Base-by-base conservation (phyloP, 2,113 vertebrate genomes). In the Ancistrus triradiatus region DNA sequence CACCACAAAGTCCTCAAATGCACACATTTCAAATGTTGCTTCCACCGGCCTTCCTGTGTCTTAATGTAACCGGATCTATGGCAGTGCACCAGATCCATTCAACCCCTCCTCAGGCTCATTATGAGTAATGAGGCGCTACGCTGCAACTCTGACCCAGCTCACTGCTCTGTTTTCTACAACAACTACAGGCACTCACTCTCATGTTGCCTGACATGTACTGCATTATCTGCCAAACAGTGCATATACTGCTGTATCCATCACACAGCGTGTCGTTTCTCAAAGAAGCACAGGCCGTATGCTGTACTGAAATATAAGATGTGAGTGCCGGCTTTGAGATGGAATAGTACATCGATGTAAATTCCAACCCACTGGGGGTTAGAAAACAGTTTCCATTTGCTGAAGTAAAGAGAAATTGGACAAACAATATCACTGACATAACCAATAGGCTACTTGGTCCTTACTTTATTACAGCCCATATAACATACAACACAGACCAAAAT, bases 41-140 rank as follows among this genome's bases (percentile, higher is more conserved):
- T 35, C 56, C 25, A 67, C 57, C 18, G 50, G 68, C 63, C 70
- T 79, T 74, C 63, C 65, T 51, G 70, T 61, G 80, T 78, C 80
- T 81, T 80, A 81, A 79, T 38, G 69, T 72, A 81, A 82, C 75
- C 74, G 59, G 74, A 80, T 69, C 74, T 53, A 44, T 53, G 78
- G 75, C 66, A 22, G 58, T 2, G 70, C 70, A 70, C 75, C 81
- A 84, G 42, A 77, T 74, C 74, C 66, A 81, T 81, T 80, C 81
- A 78, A 70, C 69, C 68, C 24, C 59, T 80, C 74, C 66, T 74
- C 63, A 22, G 62, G 78, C 66, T 81, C 59, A 70, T 58, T 77
- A 73, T 79, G 84, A 87, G 77, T 81, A 82, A 87, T 85, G 80
- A 84, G 84, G 83, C 80, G 83, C 75, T 79, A 60, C 56, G 56